Evolutionary conservation across 2,113 vertebrate species (phyloP).

Genomic region (Cisticola juncidis): DNA sequence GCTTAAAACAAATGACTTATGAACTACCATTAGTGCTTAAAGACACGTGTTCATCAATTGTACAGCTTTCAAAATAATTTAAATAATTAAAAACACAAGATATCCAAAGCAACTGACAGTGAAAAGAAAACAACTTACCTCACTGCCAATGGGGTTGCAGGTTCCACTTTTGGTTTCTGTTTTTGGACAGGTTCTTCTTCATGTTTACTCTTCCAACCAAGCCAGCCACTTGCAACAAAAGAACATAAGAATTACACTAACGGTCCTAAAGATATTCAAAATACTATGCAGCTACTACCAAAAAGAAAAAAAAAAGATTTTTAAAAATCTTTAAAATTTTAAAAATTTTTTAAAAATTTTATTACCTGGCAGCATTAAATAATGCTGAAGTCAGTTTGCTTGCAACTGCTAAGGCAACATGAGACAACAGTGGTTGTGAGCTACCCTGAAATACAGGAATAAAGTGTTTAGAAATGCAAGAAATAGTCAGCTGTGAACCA

Average conservation of each 20-base stretch:
- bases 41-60: neutral
- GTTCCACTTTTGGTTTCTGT: constrained; percentile 94
- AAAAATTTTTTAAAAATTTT: neutral
- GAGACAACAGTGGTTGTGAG: constrained; percentile 92
- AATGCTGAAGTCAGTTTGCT: constrained; percentile 97
- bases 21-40: neutral
- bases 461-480: neutral
- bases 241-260: neutral
- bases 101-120: neutral
- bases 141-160: constrained; percentile 89
- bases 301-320: neutral
- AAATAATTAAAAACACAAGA: neutral
- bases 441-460: constrained; percentile 82
- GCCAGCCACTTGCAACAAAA: constrained; percentile 85
- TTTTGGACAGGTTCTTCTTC: constrained; percentile 89
- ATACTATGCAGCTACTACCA: neutral
- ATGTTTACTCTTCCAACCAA: constrained; percentile 92
- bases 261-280: neutral
- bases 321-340: neutral
- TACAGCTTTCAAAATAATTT: neutral
- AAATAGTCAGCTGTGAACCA: constrained; percentile 73
- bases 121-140: constrained; percentile 67
- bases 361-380: constrained; percentile 95
- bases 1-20: neutral
- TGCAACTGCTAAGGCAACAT: constrained; percentile 96